phyloP scores from a whole-genome alignment of 2,113 vertebrate genomes.

The human region GRCh38 chr17:944001-944500 shows the following conservation, averaged over 20 bases:
- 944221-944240: no score
- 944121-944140: no score
- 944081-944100: no score
- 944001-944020: no score
- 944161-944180: no score
- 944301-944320: neutral
- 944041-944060: no score
- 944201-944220: no score
- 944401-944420: neutral
- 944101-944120: no score
- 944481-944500: fast-evolving
- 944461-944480: neutral
- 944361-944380: neutral
- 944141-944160: no score
- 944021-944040: no score
- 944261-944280: neutral
- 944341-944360: neutral
- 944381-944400: neutral
- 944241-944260: neutral
- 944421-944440: neutral
- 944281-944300: neutral
- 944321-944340: neutral
- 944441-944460: neutral
- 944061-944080: no score
- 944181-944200: no score